These are phyloP conservation scores for Polypterus bichir DNA, from an alignment of 2,113 vertebrate species.

Conservation along the genomic window DNA sequence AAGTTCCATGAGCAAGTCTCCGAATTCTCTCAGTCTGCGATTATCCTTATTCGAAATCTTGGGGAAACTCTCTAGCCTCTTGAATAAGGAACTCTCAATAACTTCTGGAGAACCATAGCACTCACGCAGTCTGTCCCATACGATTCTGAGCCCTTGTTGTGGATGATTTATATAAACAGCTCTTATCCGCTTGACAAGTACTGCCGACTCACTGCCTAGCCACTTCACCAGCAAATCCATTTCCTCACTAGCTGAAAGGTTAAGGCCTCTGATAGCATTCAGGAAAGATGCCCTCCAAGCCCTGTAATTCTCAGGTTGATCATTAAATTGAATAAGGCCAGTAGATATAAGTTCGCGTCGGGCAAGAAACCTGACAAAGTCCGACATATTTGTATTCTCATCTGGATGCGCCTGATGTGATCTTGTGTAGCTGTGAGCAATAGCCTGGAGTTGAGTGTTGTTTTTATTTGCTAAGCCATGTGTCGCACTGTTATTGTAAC, in stretches of 20 bases:
- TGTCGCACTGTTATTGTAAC: too few species aligned
- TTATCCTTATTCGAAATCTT: too few species aligned
- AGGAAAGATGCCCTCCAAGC: neutral
- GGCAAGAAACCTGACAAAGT: too few species aligned
- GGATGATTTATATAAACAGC: neutral
- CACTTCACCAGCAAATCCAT: neutral
- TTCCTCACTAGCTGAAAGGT: neutral
- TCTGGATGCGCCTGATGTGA: too few species aligned
- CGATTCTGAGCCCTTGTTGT: neutral
- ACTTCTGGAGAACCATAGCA: neutral
- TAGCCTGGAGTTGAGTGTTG: too few species aligned
- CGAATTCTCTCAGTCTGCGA: too few species aligned
- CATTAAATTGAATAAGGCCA: neutral
- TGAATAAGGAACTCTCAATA: neutral
- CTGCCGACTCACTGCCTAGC: neutral
- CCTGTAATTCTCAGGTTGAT: neutral
- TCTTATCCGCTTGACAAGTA: neutral
- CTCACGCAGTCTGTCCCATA: neutral
- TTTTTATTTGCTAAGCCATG: too few species aligned
- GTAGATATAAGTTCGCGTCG: too few species aligned
- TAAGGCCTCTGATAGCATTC: neutral
- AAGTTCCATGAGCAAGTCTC: too few species aligned
- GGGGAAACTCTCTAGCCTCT: too few species aligned
- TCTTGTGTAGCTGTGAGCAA: too few species aligned
- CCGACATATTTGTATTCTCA: too few species aligned